phyloP scores from a whole-genome alignment of 2,888 invertebrate genomes.

The Apotomis capreana region DNA sequence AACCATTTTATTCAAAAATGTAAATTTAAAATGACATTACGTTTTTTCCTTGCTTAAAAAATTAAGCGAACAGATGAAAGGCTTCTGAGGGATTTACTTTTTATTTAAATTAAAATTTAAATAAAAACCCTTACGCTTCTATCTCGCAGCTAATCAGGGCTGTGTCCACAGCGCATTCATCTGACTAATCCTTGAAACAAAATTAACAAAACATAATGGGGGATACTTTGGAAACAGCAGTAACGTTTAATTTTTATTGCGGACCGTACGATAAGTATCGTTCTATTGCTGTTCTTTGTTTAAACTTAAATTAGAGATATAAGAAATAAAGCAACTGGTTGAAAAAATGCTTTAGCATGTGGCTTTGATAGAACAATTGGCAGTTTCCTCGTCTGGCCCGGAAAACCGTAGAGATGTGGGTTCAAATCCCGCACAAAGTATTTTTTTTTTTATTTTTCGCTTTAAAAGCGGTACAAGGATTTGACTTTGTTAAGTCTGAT shows the following conservation, averaged over 20 bases:
- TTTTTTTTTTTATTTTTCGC: too few relatives aligned
- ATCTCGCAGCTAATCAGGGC: conserved; percentile 22
- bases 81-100: conserved; percentile 1
- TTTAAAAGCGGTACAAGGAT: too few relatives aligned
- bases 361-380: too few relatives aligned
- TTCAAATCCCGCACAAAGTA: too few relatives aligned
- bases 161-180: conserved; percentile 28
- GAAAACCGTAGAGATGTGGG: too few relatives aligned
- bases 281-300: conserved; percentile 39
- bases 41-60: neutral
- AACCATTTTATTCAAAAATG: neutral
- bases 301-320: conserved; percentile 31
- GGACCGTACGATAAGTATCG: conserved; percentile 31
- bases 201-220: conserved; percentile 35
- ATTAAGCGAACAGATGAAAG: conserved; percentile 2
- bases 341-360: too few relatives aligned
- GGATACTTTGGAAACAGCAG: conserved; percentile 34
- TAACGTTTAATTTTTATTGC: conserved; percentile 39
- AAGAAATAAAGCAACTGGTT: too few relatives aligned
- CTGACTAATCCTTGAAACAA: conserved; percentile 31
- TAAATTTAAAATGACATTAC: neutral
- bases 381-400: too few relatives aligned
- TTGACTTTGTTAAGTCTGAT: too few relatives aligned
- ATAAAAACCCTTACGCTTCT: neutral
- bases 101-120: conserved; percentile 11